phyloP scores from a whole-genome alignment of 2,888 invertebrate genomes.

The Caradrina clavipalpis region DNA sequence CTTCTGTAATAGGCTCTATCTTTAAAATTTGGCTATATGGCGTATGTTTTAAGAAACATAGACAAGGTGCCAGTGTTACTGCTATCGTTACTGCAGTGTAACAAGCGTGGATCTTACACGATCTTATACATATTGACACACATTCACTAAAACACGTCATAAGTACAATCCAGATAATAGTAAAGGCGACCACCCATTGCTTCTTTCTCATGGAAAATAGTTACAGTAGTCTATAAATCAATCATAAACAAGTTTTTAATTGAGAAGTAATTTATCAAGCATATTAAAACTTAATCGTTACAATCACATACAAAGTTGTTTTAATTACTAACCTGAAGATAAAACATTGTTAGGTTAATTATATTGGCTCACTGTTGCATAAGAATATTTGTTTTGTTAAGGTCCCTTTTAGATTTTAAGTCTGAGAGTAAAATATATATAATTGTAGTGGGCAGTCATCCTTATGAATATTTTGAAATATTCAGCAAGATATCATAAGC shows the following conservation, averaged over 20 bases:
- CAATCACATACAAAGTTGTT: slow-evolving; percentile 19
- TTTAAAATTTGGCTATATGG: not conserved
- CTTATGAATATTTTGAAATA: slow-evolving; percentile 35
- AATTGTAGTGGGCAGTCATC: slow-evolving; percentile 15
- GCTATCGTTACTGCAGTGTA: slow-evolving; percentile 35
- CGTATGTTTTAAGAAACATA: not conserved
- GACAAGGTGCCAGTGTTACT: slow-evolving; percentile 10
- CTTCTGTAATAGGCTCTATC: slow-evolving; percentile 4
- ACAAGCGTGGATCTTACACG: slow-evolving; percentile 7
- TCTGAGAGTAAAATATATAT: slow-evolving; percentile 1
- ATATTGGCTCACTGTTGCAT: slow-evolving; percentile 8
- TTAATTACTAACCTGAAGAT: slow-evolving; percentile 3
- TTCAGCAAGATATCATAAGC: slow-evolving; percentile 40
- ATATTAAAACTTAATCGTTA: slow-evolving; percentile 20
- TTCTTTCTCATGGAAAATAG: not conserved
- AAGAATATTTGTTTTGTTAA: not conserved
- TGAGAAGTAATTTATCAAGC: slow-evolving; percentile 20
- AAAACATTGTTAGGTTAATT: not conserved
- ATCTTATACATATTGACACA: not conserved
- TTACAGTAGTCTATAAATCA: not conserved
- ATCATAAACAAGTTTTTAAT: slow-evolving; percentile 16
- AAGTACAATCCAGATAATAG: slow-evolving; percentile 16
- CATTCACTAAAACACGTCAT: slow-evolving; percentile 25
- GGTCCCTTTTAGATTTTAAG: not conserved
- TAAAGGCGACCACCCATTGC: slow-evolving; percentile 7